Evolutionary conservation across 2,113 vertebrate genomes (phyloP).

Genomic region (Ciconia maguari): DNA sequence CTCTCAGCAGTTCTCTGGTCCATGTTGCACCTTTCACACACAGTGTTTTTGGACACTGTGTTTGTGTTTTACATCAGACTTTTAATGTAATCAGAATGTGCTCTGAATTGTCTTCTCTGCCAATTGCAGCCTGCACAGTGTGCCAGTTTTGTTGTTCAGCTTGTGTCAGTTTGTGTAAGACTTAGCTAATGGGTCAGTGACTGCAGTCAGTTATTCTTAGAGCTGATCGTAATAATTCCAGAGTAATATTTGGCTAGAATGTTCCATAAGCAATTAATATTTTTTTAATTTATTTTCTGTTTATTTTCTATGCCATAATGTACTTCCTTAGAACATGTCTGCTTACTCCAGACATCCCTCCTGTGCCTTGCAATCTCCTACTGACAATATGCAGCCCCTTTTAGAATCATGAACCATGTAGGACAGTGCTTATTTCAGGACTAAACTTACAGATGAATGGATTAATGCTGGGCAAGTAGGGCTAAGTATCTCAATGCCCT

Average conservation of each 20-base stretch:
- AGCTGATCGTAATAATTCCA: not conserved
- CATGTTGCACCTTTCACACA: not conserved
- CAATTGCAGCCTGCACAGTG: not conserved
- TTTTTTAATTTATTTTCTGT: not conserved
- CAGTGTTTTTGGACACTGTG: not conserved
- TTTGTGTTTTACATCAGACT: not conserved
- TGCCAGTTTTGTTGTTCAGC: not conserved
- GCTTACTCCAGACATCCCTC: not conserved
- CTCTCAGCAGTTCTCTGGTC: not conserved
- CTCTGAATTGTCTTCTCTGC: not conserved
- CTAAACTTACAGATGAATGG: not conserved
- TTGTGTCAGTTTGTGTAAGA: not conserved
- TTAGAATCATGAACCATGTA: not conserved
- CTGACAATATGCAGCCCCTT: not conserved
- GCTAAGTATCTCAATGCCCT: not conserved
- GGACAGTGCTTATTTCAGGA: not conserved
- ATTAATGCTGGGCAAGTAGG: not conserved
- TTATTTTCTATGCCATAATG: not conserved
- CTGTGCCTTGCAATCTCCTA: not conserved
- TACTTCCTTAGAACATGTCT: not conserved
- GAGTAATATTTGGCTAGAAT: not conserved
- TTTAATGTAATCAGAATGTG: not conserved
- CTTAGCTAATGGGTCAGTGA: not conserved
- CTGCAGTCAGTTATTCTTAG: not conserved
- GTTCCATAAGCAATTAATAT: not conserved